Percentiles rank a stretch among this genome's conserved stretches.
These are phyloP conservation scores for Leptinotarsa texana DNA, from an alignment of 1,140 invertebrate genomes.

Conservation along the genomic window DNA sequence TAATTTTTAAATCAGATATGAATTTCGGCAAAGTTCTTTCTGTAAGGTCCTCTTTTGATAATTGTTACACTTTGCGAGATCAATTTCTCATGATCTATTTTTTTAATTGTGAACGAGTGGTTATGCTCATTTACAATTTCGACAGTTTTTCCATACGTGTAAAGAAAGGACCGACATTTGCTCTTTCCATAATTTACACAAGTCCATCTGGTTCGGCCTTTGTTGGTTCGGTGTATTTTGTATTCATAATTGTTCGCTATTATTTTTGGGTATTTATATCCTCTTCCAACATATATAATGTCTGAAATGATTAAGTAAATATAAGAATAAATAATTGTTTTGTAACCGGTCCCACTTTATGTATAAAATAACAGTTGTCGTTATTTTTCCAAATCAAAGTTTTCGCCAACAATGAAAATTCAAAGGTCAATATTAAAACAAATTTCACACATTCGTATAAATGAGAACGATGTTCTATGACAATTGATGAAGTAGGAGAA, in stretches of 20 bases:
- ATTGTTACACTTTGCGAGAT: conserved; percentile 16
- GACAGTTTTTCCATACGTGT: conserved; percentile 26
- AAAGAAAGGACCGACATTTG: conserved; percentile 22
- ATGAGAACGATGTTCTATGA: no score
- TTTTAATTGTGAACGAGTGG: conserved; percentile 15
- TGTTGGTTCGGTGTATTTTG: conserved; percentile 18
- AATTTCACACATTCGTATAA: no score
- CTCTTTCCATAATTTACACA: conserved; percentile 18
- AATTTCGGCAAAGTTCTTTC: not conserved
- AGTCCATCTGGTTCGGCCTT: conserved; percentile 26
- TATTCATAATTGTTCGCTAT: conserved; percentile 23
- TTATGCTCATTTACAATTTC: conserved; percentile 20
- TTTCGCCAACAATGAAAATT: no score
- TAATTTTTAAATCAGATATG: not conserved
- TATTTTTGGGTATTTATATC: conserved; percentile 33
- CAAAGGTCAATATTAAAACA: no score
- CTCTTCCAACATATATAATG: conserved; percentile 25
- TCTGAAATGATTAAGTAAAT: conserved; percentile 21
- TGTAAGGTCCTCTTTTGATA: not conserved
- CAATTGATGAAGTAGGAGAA: no score
- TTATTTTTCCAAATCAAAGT: no score
- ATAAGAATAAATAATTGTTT: no score
- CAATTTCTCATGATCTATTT: conserved; percentile 4
- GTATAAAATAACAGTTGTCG: no score
- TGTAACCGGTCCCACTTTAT: no score